Evolutionary conservation across 92 coral and sea anemone species (phyloP).

Genomic region (Palythoa grandis): DNA sequence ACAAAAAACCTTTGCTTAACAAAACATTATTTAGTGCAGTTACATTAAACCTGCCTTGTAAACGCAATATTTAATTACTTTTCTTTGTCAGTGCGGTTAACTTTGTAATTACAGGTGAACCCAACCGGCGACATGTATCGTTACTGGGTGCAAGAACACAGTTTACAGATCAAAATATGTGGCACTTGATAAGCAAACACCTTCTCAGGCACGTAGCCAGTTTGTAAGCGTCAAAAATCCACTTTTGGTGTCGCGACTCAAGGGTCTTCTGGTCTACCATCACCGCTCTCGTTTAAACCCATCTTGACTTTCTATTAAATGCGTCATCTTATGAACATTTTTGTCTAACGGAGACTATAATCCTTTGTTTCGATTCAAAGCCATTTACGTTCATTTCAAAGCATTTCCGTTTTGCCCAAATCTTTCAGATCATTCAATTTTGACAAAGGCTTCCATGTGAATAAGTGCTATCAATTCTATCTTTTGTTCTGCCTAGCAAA

Average conservation of each 20-base stretch:
- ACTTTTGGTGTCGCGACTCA: constrained; percentile 6
- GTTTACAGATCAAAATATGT: neutral
- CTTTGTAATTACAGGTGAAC: constrained; percentile 23
- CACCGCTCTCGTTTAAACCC: constrained; percentile 11
- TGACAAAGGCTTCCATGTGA: constrained; percentile 6
- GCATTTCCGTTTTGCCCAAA: constrained; percentile 45
- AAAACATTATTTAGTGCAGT: constrained; percentile 19
- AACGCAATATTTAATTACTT: constrained; percentile 25
- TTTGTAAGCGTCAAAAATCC: constrained; percentile 5
- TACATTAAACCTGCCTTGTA: constrained; percentile 39
- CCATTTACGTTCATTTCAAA: constrained; percentile 6
- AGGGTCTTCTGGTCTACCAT: neutral
- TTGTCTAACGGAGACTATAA: constrained; percentile 15
- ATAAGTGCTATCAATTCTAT: neutral
- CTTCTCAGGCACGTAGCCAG: constrained; percentile 22
- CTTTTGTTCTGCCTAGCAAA: constrained; percentile 10
- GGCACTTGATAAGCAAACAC: constrained; percentile 37
- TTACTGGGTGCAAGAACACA: neutral
- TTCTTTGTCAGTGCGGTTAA: neutral
- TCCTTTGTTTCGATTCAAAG: constrained; percentile 15
- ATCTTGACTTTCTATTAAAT: constrained; percentile 16
- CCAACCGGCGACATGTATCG: neutral
- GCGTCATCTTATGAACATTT: constrained; percentile 13
- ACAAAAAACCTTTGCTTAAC: neutral
- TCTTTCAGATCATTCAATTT: constrained; percentile 17